These are phyloP conservation scores for Cotesia chilonis DNA, from an alignment of 1,140 invertebrate genomes.

Conservation along the genomic window DNA sequence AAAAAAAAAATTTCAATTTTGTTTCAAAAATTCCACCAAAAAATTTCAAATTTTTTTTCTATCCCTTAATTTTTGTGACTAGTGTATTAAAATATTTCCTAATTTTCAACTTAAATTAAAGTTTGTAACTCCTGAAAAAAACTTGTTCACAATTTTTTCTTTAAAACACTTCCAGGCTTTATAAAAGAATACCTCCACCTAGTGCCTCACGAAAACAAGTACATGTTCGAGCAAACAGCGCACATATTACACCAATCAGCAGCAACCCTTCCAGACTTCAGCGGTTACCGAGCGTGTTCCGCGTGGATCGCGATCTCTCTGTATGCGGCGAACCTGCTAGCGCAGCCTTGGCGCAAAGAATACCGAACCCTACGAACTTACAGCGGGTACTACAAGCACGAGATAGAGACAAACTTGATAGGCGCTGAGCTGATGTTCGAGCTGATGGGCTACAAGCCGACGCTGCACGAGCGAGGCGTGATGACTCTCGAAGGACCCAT, in stretches of 20 bases:
- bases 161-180: conserved; percentile 68
- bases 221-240: conserved; percentile 76
- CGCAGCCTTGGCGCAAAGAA: conserved; percentile 89
- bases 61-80: too few relatives aligned
- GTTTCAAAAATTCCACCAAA: too few relatives aligned
- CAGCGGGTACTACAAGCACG: conserved; percentile 86
- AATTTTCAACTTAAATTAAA: conserved; percentile 32
- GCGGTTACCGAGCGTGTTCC: conserved; percentile 78
- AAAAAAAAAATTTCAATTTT: too few relatives aligned
- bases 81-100: too few relatives aligned
- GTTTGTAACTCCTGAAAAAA: neutral
- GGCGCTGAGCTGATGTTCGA: conserved; percentile 80
- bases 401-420: conserved; percentile 80
- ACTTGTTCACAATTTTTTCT: conserved; percentile 58
- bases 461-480: conserved; percentile 58
- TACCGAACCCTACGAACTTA: conserved; percentile 83
- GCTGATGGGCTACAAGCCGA: conserved; percentile 81
- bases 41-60: too few relatives aligned
- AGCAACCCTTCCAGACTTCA: conserved; percentile 75
- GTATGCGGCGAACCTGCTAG: conserved; percentile 84
- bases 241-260: conserved; percentile 79
- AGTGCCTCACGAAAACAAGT: conserved; percentile 83
- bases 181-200: conserved; percentile 80
- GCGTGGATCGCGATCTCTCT: conserved; percentile 85
- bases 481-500: conserved; percentile 75